Evolutionary conservation across 2,888 invertebrate species (phyloP).

Genomic region (Pseudococcus longispinus): DNA sequence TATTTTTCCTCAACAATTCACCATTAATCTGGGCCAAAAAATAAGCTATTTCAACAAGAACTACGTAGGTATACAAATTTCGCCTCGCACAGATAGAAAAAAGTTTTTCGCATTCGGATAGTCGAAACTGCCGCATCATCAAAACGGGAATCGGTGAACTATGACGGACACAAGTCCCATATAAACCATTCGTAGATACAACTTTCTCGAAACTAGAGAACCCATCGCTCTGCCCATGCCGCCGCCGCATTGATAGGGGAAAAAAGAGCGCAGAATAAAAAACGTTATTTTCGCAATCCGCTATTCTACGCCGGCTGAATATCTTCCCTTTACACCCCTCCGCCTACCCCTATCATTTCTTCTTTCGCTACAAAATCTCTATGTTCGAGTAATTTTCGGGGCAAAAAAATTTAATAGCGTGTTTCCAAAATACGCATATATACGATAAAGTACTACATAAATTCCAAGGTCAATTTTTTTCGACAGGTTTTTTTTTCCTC

Average conservation of each 20-base stretch:
- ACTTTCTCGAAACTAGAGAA: not conserved
- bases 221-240: not conserved
- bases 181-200: not conserved
- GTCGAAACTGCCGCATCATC: not conserved
- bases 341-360: not conserved
- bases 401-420: not conserved
- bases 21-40: not conserved
- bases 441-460: not conserved
- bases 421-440: not conserved
- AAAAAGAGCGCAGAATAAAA: not conserved
- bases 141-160: not conserved
- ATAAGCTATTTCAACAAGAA: not conserved
- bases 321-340: not conserved
- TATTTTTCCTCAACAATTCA: too few species aligned
- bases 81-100: not conserved
- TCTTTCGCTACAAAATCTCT: not conserved
- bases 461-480: not conserved
- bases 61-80: not conserved
- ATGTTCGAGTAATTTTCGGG: not conserved
- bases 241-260: not conserved
- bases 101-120: not conserved
- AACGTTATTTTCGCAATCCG: not conserved
- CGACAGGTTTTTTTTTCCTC: not conserved
- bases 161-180: not conserved
- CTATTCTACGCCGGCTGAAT: not conserved